Evolutionary conservation across 92 coral and sea anemone species (phyloP), one percentile per base, ranked within the genome.

Genomic region (Phenganax marumi): DNA sequence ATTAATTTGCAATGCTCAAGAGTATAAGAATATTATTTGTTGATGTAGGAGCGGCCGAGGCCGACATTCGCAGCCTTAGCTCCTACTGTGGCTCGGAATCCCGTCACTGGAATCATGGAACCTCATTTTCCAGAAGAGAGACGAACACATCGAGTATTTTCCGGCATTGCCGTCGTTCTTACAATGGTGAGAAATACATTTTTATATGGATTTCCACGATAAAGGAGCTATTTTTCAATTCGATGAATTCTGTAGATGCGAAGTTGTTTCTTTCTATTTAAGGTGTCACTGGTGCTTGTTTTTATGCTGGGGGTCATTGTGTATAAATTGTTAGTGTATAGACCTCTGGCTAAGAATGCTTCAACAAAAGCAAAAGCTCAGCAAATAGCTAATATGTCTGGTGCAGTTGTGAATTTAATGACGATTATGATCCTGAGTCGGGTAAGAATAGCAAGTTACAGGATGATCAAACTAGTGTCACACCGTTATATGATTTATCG

Each of bases 41-140:
- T 82, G 1, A 51, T 52, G 46, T 52, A 94, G 98, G 98, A 95
- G 71, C 92, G 98, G 9, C 98, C 98, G 9, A 91, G 98, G 25
- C 98, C 98, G 24, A 95, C 98, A 84, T 95, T 95, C 62, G 98
- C 98, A 86, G 98, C 98, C 54, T 87, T 95, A 73, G 98, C 98
- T 12, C 98, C 98, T 25, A 90, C 98, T 81, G 98, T 95, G 25
- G 98, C 93, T 84, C 87, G 98, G 54, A 95, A 95, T 79, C 98
- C 98, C 53, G 98, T 95, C 85, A 95, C 98, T 81, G 98, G 98
- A 89, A 95, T 95, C 75, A 61, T 90, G 85, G 98, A 95, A 83
- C 98, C 98, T 58, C 98, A 95, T 73, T 95, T 95, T 66, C 98
- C 98, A 49, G 98, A 95, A 24, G 98, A 95, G 75, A 92, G 93